Base-by-base conservation (phyloP, 1,140 invertebrate species). In the Drosophila dunni region DNA sequence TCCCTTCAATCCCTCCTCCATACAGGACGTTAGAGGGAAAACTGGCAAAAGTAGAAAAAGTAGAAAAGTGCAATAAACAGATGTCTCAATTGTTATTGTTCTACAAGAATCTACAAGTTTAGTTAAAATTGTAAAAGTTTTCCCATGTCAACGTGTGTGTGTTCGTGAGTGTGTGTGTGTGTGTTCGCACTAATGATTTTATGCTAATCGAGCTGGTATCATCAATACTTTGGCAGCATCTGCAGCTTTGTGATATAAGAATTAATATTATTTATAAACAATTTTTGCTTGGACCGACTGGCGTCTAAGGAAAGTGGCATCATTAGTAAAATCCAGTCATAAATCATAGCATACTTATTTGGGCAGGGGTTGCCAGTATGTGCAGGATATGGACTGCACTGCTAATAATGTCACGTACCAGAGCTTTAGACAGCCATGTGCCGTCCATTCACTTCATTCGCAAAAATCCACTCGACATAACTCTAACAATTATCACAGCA, bases 361-460 rank as follows among this genome's bases (percentile, higher is more conserved):
- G 48, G 11, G 24, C 17, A 24, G n/a, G 33, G 33, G 13, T 10
- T n/a, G 20, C 38, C 15, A 36, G 50, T 24, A 65, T 63, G 75
- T 69, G 66, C 58, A 50, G 56, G 60, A 69, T 54, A 50, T 78
- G 71, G 80, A 84, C 67, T 84, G 83, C 83, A 86, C 75, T 83
- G 69, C 76, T 86, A 86, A 86, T 88, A 86, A 77, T 79, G 79
- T 86, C 83, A 86, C 83, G 83, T 86, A 86, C 75, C 83, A 70
- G 65, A 73, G 79, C 82, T 86, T 86, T 88, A 73, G 83, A 79
- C 83, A 86, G 83, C 69, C 83, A 79, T 88, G 79, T 86, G 79
- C 77, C 72, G 42, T 48, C 77, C 72, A 42, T 48, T 67, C 56
- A 70, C 81, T 79, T 33, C 54, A 73, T 57, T 77, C 38, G 34